Conservation (phyloP, 2,113 vertebrate species). For the Dissostichus mawsoni region DNA sequence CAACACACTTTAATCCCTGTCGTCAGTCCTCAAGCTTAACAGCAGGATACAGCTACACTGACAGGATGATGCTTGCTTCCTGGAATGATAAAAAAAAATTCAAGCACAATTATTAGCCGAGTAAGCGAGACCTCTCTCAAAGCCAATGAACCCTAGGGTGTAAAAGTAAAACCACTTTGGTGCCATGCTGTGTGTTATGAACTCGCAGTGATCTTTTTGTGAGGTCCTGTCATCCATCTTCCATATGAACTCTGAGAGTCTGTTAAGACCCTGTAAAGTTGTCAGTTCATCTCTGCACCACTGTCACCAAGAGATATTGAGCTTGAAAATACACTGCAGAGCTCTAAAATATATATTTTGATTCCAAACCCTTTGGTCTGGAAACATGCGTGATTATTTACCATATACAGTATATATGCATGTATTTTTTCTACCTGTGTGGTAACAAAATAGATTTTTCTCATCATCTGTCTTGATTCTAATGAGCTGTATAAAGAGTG, state of each 20-base stretch:
- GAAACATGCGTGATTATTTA: no score
- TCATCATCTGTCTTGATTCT: background rate
- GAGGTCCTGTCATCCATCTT: constrained; percentile 37
- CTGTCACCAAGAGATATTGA: background rate
- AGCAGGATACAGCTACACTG: constrained; percentile 21
- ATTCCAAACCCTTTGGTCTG: background rate
- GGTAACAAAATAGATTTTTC: no score
- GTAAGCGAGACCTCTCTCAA: constrained; percentile 19
- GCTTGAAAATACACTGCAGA: background rate
- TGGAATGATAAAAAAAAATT: constrained; percentile 10
- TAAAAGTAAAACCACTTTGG: constrained; percentile 42
- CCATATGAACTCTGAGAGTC: background rate
- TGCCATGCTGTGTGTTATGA: constrained; percentile 48
- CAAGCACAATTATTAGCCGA: constrained; percentile 32
- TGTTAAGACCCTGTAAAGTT: constrained; percentile 3
- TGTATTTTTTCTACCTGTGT: no score
- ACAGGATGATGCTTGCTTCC: constrained; percentile 40
- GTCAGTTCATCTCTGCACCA: constrained; percentile 15
- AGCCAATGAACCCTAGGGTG: constrained; percentile 24
- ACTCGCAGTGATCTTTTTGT: constrained; percentile 19
- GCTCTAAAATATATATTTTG: background rate
- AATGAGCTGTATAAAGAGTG: background rate
- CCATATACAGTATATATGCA: background rate
- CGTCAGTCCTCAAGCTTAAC: constrained; percentile 30
- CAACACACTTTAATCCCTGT: background rate